Percentiles rank a stretch among this genome's conserved stretches.
Evolutionary conservation across 2,888 invertebrate genomes (phyloP).

Genomic region (Trichogramma evanescens): DNA sequence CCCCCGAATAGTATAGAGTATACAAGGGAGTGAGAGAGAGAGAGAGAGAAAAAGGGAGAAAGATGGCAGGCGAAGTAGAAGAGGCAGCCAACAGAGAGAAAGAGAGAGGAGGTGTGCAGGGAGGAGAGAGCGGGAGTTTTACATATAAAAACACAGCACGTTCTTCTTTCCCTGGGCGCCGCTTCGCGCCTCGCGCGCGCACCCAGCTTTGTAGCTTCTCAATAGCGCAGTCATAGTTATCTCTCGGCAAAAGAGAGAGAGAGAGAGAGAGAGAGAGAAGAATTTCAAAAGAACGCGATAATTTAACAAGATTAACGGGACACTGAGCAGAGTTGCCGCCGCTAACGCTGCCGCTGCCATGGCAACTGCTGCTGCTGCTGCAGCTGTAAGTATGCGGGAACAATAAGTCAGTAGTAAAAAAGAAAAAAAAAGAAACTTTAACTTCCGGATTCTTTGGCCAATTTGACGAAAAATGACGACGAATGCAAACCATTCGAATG

Average conservation of each 20-base stretch:
- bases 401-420: not conserved
- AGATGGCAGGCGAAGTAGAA: too few relatives aligned
- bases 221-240: not conserved
- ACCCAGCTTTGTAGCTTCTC: constrained; percentile 5
- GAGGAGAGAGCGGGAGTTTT: not conserved
- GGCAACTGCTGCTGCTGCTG: too few relatives aligned
- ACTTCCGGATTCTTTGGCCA: too few relatives aligned
- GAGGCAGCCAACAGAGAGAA: not conserved
- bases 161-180: not conserved
- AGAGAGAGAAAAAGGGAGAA: not conserved
- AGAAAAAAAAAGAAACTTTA: not conserved
- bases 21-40: not conserved
- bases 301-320: constrained; percentile 8
- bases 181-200: not conserved
- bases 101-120: not conserved
- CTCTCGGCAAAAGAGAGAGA: too few relatives aligned
- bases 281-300: constrained; percentile 5
- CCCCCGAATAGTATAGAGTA: not conserved
- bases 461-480: too few relatives aligned
- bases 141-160: constrained; percentile 6
- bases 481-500: too few relatives aligned
- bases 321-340: not conserved
- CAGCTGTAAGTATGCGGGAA: not conserved
- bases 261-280: not conserved
- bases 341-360: too few relatives aligned